Evolutionary conservation across 2,888 invertebrate species (phyloP).

Genomic region (Lysandra bellargus): DNA sequence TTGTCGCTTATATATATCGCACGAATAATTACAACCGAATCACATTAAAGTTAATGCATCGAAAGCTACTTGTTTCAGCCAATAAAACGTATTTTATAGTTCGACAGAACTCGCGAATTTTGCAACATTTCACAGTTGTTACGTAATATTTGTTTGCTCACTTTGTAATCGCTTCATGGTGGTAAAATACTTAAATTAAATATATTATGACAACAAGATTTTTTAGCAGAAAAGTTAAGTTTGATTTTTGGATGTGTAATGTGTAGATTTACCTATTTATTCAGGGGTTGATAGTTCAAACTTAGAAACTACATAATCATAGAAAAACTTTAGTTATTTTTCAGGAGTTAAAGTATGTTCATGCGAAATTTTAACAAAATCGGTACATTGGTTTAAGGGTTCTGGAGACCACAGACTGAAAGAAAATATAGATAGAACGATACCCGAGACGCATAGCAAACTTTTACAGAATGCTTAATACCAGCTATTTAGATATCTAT

Average conservation of each 20-base stretch:
- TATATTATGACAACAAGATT: not conserved
- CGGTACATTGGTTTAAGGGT: no score
- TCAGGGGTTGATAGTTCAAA: no score
- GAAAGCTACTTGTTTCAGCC: slow-evolving; percentile 21
- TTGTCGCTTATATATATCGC: not conserved
- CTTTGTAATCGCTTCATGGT: not conserved
- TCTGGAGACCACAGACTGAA: no score
- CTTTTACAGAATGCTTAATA: not conserved
- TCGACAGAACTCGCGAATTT: not conserved
- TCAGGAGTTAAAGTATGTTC: no score
- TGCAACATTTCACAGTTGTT: not conserved
- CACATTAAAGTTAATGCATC: not conserved
- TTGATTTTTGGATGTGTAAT: no score
- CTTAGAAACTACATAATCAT: no score
- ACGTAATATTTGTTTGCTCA: not conserved
- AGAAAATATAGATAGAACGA: no score
- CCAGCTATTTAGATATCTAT: not conserved
- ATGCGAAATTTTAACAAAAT: no score
- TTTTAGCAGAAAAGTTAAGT: no score
- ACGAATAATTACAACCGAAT: not conserved
- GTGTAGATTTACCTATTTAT: no score
- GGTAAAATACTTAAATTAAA: not conserved
- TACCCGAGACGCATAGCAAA: no score
- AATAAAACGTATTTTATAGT: slow-evolving; percentile 8
- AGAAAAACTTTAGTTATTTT: no score